A percentile compares a stretch with the other conserved stretches of the same genome.
Conservation (phyloP, 1,140 invertebrate genomes). For the Thaumetopoea pityocampa region DNA sequence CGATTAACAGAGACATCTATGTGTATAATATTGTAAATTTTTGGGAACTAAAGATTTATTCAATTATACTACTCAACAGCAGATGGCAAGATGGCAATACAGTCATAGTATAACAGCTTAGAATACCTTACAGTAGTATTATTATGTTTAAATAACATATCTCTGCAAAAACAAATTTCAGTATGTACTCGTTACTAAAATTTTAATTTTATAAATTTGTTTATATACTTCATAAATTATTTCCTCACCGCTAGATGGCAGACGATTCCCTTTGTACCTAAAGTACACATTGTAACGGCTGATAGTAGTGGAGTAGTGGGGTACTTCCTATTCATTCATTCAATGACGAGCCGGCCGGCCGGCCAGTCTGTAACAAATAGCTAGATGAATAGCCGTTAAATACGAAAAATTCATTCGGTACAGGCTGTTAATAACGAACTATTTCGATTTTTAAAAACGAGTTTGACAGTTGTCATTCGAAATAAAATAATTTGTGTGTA, state of each 20-base stretch:
- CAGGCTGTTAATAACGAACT: slow-evolving; percentile 61
- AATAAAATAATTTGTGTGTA: slow-evolving; percentile 20
- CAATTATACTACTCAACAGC: slow-evolving; percentile 31
- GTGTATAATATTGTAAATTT: too few species aligned
- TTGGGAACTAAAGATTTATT: too few species aligned
- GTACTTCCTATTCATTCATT: slow-evolving; percentile 55
- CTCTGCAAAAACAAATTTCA: too few species aligned
- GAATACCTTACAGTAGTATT: too few species aligned
- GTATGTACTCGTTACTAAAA: too few species aligned
- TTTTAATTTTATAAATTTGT: background rate
- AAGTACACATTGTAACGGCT: slow-evolving; percentile 2
- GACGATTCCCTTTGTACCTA: background rate
- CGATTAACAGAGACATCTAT: too few species aligned
- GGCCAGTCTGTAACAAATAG: slow-evolving; percentile 29
- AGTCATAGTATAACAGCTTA: too few species aligned
- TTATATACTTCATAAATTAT: background rate
- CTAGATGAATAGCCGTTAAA: slow-evolving; percentile 11
- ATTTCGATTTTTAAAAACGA: slow-evolving; percentile 58
- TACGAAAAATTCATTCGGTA: slow-evolving; percentile 35
- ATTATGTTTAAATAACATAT: too few species aligned
- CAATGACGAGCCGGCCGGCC: slow-evolving; percentile 46
- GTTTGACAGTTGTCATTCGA: slow-evolving; percentile 51
- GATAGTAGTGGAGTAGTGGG: slow-evolving; percentile 43
- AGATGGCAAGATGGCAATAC: slow-evolving; percentile 43
- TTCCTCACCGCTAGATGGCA: slow-evolving; percentile 18